Percentiles rank a stretch among this genome's conserved stretches.
Evolutionary conservation across 2,113 vertebrate species (phyloP).

Genomic region (Corydoras maculifer): DNA sequence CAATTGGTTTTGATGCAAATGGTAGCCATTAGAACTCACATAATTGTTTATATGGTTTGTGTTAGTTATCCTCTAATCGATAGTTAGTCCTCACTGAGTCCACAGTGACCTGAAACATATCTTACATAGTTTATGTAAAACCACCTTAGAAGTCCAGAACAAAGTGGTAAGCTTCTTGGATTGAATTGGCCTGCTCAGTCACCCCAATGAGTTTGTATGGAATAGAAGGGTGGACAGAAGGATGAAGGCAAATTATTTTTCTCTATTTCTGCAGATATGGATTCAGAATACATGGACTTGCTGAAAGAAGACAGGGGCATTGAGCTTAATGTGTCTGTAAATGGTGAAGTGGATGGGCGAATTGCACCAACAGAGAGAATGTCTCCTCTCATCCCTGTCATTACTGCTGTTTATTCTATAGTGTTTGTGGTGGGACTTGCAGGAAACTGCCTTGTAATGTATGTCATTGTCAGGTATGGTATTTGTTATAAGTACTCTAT

Average conservation of each 20-base stretch:
- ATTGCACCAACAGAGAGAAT: conserved; percentile 68
- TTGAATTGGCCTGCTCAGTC: too few species aligned
- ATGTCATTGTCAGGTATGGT: conserved; percentile 92
- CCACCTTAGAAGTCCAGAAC: too few species aligned
- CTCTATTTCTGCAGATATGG: conserved; percentile 51
- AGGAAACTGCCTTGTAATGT: conserved; percentile 96
- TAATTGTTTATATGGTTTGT: too few species aligned
- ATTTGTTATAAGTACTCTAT: background rate
- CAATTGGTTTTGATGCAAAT: too few species aligned
- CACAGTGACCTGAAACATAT: too few species aligned
- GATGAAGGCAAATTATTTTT: background rate
- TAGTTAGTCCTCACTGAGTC: too few species aligned
- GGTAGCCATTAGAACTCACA: too few species aligned
- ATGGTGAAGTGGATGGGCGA: conserved; percentile 48
- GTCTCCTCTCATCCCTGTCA: conserved; percentile 83
- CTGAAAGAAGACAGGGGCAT: conserved; percentile 58
- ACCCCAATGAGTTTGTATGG: too few species aligned
- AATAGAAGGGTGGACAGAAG: too few species aligned
- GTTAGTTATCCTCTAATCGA: too few species aligned
- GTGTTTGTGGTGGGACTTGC: conserved; percentile 90
- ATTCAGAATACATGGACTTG: conserved; percentile 57
- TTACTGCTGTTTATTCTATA: conserved; percentile 88
- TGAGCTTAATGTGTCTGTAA: conserved; percentile 51
- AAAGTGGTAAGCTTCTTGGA: too few species aligned
- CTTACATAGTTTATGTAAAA: too few species aligned